A percentile compares a stretch with the other conserved stretches of the same genome.
phyloP scores from a whole-genome alignment of 1,140 invertebrate species.

The Apolygus lucorum region DNA sequence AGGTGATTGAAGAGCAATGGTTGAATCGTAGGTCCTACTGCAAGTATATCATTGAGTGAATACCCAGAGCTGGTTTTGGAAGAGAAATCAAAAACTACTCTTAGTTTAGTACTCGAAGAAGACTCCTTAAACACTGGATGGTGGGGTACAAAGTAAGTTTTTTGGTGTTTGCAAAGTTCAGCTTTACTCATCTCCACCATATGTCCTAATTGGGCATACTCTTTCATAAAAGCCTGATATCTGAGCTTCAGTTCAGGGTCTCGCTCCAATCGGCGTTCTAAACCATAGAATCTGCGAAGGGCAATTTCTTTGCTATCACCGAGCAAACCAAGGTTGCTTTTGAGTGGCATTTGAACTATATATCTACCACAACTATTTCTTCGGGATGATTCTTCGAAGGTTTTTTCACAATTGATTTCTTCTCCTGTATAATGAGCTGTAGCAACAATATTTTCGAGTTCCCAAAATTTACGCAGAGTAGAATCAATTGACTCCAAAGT shows the following conservation, averaged over 20 bases:
- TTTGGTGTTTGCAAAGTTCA: neutral
- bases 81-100: conserved; percentile 28
- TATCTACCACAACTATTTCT: neutral
- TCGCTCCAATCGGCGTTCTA: neutral
- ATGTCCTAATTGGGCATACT: neutral
- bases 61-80: conserved; percentile 22
- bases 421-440: neutral
- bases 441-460: neutral
- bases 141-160: conserved; percentile 24
- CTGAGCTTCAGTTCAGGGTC: neutral
- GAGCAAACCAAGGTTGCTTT: neutral
- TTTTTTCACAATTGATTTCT: neutral
- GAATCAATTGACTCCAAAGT: too few relatives aligned
- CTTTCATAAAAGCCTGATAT: neutral
- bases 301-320: conserved; percentile 1
- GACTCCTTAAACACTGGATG: conserved; percentile 22
- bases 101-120: conserved; percentile 21
- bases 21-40: conserved; percentile 33
- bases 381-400: neutral
- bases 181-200: neutral
- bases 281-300: conserved; percentile 1
- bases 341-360: conserved; percentile 5
- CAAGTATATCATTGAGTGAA: conserved; percentile 34
- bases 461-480: too few relatives aligned
- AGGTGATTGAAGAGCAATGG: conserved; percentile 25